These are phyloP conservation scores for Gymnothorax reevesii DNA, from an alignment of 2,797 vertebrate genomes.

Conservation along the genomic window DNA sequence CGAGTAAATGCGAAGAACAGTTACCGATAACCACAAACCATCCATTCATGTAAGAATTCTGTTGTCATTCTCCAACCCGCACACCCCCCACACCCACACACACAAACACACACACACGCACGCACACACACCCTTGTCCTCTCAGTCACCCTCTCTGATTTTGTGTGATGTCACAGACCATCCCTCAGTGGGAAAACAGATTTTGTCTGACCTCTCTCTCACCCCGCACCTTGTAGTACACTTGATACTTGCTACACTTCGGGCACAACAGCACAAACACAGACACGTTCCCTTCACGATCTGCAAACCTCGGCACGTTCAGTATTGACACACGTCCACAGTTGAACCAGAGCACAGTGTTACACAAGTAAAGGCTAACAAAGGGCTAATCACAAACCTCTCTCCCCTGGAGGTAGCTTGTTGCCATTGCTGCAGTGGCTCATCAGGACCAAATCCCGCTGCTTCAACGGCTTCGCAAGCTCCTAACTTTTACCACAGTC, in stretches of 20 bases:
- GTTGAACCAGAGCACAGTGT: neutral
- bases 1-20: neutral
- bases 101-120: too few species aligned
- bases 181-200: neutral
- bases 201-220: neutral
- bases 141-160: neutral
- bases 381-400: neutral
- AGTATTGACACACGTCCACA: neutral
- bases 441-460: neutral
- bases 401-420: neutral
- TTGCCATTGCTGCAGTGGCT: neutral
- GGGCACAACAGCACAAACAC: neutral
- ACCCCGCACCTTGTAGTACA: neutral
- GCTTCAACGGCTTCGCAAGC: neutral
- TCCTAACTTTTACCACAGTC: neutral
- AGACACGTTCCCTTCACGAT: neutral
- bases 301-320: too few species aligned
- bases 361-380: neutral
- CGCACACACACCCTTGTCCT: neutral
- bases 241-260: neutral
- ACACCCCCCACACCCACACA: too few species aligned
- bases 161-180: neutral
- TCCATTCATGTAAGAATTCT: neutral
- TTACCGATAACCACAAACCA: neutral
- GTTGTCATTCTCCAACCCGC: neutral